A percentile compares a stretch with the other conserved stretches of the same genome.
phyloP scores from a whole-genome alignment of 2,888 invertebrate species.

The Laspeyria flexula region DNA sequence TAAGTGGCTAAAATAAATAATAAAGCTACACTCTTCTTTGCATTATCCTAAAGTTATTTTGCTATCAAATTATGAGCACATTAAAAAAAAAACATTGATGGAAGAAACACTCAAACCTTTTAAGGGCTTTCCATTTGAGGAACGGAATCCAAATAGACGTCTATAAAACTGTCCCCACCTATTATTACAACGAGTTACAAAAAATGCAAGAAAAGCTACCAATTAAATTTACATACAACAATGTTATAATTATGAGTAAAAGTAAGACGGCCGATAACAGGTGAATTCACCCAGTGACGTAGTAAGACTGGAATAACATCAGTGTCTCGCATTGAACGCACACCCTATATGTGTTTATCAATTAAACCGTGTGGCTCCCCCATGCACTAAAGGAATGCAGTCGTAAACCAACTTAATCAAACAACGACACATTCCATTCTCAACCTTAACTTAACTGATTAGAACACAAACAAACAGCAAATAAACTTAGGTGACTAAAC shows the following conservation, averaged over 20 bases:
- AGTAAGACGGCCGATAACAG: slow-evolving; percentile 26
- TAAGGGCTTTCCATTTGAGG: neutral
- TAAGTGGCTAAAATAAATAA: too few species aligned
- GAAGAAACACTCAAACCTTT: neutral
- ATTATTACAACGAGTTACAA: neutral
- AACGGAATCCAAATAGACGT: neutral
- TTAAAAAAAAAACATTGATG: neutral
- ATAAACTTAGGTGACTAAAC: slow-evolving; percentile 27
- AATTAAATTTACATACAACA: neutral
- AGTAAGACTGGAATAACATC: slow-evolving; percentile 29
- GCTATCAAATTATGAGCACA: neutral
- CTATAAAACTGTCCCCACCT: neutral
- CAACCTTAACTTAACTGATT: slow-evolving; percentile 27
- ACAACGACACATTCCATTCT: slow-evolving; percentile 21
- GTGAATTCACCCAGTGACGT: slow-evolving; percentile 32
- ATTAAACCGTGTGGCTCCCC: slow-evolving; percentile 67
- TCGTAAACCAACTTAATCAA: slow-evolving; percentile 12
- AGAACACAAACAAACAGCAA: slow-evolving; percentile 20
- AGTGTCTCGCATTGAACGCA: slow-evolving; percentile 40
- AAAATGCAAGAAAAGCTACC: neutral
- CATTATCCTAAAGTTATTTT: neutral
- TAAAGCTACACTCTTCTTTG: too few species aligned
- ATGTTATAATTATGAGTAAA: neutral
- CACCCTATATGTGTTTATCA: slow-evolving; percentile 70
- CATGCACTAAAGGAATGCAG: slow-evolving; percentile 58